A percentile compares a stretch with the other conserved stretches of the same genome.
Conservation (phyloP, 1,140 invertebrate species). For the Psix sp. region DNA sequence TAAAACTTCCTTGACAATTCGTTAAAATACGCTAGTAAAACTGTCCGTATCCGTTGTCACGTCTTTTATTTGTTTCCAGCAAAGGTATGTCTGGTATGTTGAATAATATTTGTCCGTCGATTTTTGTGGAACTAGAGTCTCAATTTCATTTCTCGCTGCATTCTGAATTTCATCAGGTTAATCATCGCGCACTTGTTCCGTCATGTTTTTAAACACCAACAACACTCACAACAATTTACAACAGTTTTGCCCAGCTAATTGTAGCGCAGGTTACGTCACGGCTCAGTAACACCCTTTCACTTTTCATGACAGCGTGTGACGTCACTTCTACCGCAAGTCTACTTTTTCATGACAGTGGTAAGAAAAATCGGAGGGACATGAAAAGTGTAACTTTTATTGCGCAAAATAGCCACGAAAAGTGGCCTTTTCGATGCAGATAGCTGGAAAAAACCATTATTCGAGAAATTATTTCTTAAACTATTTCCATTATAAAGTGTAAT, state of each 20-base stretch:
- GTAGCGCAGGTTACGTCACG: too few species aligned
- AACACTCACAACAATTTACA: neutral
- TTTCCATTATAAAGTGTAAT: too few species aligned
- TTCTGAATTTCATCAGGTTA: neutral
- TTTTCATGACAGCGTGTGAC: slow-evolving; percentile 1
- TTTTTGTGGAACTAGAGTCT: neutral
- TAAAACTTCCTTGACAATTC: neutral
- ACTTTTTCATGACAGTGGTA: neutral
- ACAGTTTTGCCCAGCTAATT: neutral
- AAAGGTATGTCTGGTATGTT: neutral
- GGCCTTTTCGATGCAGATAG: neutral
- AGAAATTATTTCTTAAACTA: too few species aligned
- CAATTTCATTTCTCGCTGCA: neutral
- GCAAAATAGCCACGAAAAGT: too few species aligned
- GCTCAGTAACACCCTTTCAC: neutral
- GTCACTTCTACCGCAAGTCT: neutral
- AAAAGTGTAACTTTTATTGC: neutral
- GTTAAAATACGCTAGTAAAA: neutral
- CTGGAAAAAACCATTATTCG: too few species aligned
- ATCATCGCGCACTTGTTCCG: neutral
- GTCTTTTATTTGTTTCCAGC: neutral
- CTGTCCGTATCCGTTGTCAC: neutral
- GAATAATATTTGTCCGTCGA: neutral
- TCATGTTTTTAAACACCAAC: neutral
- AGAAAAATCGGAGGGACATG: neutral